phyloP scores from a whole-genome alignment of 2,113 vertebrate genomes.

The Solea senegalensis region DNA sequence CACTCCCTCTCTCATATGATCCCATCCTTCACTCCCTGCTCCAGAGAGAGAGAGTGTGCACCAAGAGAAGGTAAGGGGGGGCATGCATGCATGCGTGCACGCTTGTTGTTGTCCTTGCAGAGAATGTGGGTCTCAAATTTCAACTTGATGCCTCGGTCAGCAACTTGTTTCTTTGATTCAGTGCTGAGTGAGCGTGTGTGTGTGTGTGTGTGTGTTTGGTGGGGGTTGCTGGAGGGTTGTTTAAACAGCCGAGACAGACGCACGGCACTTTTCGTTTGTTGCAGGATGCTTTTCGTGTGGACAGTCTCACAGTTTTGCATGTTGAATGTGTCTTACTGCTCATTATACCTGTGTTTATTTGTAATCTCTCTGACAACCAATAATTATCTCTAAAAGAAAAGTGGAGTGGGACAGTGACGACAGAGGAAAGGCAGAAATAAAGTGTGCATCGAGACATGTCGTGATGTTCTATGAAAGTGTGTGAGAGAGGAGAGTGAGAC shows the following conservation, averaged over 20 bases:
- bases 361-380: too few species aligned
- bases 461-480: constrained; percentile 10
- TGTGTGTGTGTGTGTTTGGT: constrained; percentile 1
- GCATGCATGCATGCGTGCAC: constrained; percentile 57
- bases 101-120: constrained; percentile 62
- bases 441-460: too few species aligned
- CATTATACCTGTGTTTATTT: background rate
- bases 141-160: constrained; percentile 49
- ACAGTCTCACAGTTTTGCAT: constrained; percentile 1
- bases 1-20: constrained; percentile 73
- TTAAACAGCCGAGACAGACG: constrained; percentile 20
- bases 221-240: constrained; percentile 17
- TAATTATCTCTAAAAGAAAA: background rate
- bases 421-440: background rate
- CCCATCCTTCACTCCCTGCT: constrained; percentile 69
- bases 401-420: constrained; percentile 5
- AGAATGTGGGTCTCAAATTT: constrained; percentile 56
- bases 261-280: constrained; percentile 51
- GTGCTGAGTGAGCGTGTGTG: constrained; percentile 4
- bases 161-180: constrained; percentile 61
- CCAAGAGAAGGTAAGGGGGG: constrained; percentile 69
- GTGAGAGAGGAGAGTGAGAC: background rate
- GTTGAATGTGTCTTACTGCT: constrained; percentile 21
- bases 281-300: constrained; percentile 20
- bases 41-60: constrained; percentile 62